Evolutionary conservation across 64 coral and sea anemone species (phyloP).

Genomic region (Dendronephthya gigantea): DNA sequence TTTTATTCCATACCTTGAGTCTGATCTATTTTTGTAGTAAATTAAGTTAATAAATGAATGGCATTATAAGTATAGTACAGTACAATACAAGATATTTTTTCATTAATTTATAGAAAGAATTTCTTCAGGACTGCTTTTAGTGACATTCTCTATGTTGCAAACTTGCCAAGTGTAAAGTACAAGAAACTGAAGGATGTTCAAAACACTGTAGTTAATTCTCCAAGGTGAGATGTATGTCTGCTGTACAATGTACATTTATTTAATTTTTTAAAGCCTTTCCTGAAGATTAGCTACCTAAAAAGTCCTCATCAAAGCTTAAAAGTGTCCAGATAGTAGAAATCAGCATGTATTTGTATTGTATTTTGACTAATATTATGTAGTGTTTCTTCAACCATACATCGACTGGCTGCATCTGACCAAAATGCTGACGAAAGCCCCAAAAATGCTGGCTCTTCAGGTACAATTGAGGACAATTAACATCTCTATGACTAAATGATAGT

Average conservation of each 20-base stretch:
- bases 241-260: background rate
- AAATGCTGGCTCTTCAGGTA: too few relatives aligned
- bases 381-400: background rate
- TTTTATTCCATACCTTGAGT: too few relatives aligned
- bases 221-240: background rate
- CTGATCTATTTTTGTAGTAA: too few relatives aligned
- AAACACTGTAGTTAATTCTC: background rate
- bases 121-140: background rate
- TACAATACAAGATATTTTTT: background rate
- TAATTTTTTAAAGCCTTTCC: background rate
- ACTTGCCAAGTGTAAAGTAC: background rate
- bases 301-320: too few relatives aligned
- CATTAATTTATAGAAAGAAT: conserved; percentile 2
- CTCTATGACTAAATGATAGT: background rate
- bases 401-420: background rate
- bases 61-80: too few relatives aligned
- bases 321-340: too few relatives aligned
- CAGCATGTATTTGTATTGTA: too few relatives aligned
- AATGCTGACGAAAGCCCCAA: background rate
- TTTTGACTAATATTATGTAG: too few relatives aligned
- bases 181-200: background rate
- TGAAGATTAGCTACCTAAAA: too few relatives aligned
- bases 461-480: too few relatives aligned
- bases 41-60: too few relatives aligned
- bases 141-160: conserved; percentile 6